These are phyloP conservation scores for Passer montanus DNA, from an alignment of 2,113 vertebrate species.

Conservation along the genomic window DNA sequence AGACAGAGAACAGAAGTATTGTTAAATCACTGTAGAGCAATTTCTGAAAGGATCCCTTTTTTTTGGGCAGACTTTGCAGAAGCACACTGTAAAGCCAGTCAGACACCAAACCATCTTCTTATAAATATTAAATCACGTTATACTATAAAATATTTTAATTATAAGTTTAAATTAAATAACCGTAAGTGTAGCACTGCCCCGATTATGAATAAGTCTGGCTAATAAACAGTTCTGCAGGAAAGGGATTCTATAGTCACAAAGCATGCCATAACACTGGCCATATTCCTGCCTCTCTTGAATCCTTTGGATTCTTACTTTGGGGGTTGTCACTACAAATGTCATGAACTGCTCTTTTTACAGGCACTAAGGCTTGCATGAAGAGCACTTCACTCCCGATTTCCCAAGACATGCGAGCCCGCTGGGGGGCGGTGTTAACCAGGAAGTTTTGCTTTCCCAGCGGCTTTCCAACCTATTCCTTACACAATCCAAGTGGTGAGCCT, in stretches of 20 bases:
- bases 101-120: neutral
- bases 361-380: neutral
- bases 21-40: neutral
- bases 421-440: slow-evolving; percentile 60
- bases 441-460: neutral
- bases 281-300: neutral
- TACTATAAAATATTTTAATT: neutral
- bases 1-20: neutral
- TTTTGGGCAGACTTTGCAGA: neutral
- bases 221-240: neutral
- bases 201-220: neutral
- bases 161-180: neutral
- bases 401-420: neutral
- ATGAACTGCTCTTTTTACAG: accelerated
- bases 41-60: neutral
- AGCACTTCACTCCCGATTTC: neutral
- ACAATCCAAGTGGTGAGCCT: neutral
- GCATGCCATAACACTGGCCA: neutral
- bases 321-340: neutral
- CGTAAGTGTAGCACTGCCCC: accelerated
- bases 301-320: neutral
- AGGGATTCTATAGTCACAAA: neutral
- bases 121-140: neutral
- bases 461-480: neutral
- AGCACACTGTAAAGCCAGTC: neutral